phyloP scores from a whole-genome alignment of 2,888 invertebrate species.

The Agrotis segetum region DNA sequence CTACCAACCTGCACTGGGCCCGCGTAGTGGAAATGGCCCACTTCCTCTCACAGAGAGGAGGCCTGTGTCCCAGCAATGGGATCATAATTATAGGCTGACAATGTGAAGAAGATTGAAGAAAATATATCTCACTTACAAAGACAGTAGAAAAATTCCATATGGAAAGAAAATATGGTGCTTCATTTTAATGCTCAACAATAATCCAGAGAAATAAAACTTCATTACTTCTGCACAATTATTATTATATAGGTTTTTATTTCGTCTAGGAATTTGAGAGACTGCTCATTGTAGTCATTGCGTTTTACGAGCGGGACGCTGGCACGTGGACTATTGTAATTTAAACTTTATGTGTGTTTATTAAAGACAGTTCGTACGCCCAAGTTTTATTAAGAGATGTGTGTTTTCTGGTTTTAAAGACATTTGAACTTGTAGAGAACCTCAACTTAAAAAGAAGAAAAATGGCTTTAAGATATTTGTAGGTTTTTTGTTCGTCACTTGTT shows the following conservation, averaged over 20 bases:
- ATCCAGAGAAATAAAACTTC: slow-evolving; percentile 6
- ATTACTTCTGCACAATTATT: not conserved
- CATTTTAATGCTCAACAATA: slow-evolving; percentile 8
- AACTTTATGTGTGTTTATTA: not conserved
- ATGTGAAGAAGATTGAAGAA: no score
- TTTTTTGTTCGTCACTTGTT: no score
- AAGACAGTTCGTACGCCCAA: not conserved
- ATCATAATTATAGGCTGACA: no score
- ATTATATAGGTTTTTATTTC: slow-evolving; percentile 1
- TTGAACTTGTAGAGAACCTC: no score
- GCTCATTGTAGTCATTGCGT: not conserved
- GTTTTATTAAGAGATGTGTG: no score
- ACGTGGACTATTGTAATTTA: not conserved
- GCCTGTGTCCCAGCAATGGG: no score
- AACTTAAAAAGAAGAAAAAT: no score
- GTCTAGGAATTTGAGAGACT: not conserved
- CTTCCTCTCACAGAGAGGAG: no score
- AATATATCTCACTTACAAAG: not conserved
- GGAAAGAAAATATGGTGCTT: not conserved
- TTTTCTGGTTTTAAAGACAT: no score
- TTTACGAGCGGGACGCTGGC: not conserved
- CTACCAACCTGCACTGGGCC: no score
- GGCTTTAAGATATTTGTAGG: no score
- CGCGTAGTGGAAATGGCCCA: no score
- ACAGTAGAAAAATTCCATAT: not conserved